Base-by-base conservation (phyloP, 2,797 vertebrate genomes). In the Tangara arthus region DNA sequence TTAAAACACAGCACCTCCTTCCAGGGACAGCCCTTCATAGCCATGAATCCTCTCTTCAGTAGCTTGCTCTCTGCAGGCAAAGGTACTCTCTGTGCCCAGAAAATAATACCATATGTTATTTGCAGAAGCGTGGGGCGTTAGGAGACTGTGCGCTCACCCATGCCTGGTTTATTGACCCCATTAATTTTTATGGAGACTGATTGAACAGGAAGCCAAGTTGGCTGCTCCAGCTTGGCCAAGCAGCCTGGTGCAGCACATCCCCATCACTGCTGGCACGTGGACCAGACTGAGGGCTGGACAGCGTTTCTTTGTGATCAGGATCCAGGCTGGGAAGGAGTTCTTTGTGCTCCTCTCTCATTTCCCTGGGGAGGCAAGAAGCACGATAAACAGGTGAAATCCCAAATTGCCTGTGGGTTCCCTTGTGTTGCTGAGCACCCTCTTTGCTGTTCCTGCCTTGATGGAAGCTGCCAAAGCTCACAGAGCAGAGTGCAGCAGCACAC, bases 91-190 rank as follows among this genome's bases (percentile, higher is more conserved):
- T 57, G 28, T 73, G 86, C 77, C 84, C 73, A 70, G 56, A 78
- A 93, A 88, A 90, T 59, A 73, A 26, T 26, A 21, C 63, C 72
- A 8, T 80, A 56, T 83, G 55, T 68, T 87, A 46, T 52, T 50
- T 88, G 63, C 57, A 72, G 50, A 75, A 68, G 21, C 16, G 1
- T 32, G 57, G 60, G 57, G 59, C 3, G 26, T 61, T 75, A 35
- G 79, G 55, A 91, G 82, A 47, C 47, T 55, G 10, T 63, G 73
- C 5, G 3, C 53, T 89, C 83, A 34, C 50, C 6, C 1, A 2
- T 77, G 56, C 71, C 71, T 80, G 19, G 15, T 91, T 89, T 95
- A 46, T 77, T 84, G 84, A 87, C 52, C 32, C 84, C 56, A 26
- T 73, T 87, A 28, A 73, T 89, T 89, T 92, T 87, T 76, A 35